Evolutionary conservation across 2,113 vertebrate genomes (phyloP), one percentile per base, ranked within the genome.

Genomic region (Lampris megalopsis): DNA sequence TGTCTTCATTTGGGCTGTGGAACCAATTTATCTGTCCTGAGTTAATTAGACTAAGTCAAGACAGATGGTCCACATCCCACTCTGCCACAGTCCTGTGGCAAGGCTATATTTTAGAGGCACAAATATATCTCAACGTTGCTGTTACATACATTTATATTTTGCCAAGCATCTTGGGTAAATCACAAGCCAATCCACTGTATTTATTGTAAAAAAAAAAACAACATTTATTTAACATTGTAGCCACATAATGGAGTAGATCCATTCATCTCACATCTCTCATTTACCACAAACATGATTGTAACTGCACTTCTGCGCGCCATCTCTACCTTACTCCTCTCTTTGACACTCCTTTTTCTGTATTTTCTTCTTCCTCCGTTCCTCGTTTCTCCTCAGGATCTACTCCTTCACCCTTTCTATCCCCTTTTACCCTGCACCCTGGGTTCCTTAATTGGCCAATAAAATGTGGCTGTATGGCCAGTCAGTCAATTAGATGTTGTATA

Each of bases 181-280:
- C 36, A 53, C 66, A 76, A 82, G 47, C 59, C 73, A 53, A 53
- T 63, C 72, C n/a, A 24, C 41, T 35, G 6, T 73, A 36, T 85
- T 60, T 81, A 81, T 87, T 73, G 41, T 13, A 10, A n/a, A 60
- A 53, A 71, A 79, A 86, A 85, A 83, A 81, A 86, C 77, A 68
- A 47, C 52, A 66, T 73, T 78, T 58, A 72, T 58, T 77, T 73
- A 58, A 48, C 86, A 74, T 77, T 81, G 49, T 76, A 59, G 62
- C 9, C 52, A 37, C 71, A 58, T 42, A 13, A 62, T 59, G 59
- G 69, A 80, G 69, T 75, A 79, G 66, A 83, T 56, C 48, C 73
- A 84, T 76, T 75, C 7, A 6, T 86, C 79, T 76, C 63, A 45
- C 5, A 40, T 79, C 81, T 53, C 54, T 68, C 66, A 11, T 57